These are phyloP conservation scores for Habrosyne pyritoides DNA, from an alignment of 2,888 invertebrate species.

Conservation along the genomic window DNA sequence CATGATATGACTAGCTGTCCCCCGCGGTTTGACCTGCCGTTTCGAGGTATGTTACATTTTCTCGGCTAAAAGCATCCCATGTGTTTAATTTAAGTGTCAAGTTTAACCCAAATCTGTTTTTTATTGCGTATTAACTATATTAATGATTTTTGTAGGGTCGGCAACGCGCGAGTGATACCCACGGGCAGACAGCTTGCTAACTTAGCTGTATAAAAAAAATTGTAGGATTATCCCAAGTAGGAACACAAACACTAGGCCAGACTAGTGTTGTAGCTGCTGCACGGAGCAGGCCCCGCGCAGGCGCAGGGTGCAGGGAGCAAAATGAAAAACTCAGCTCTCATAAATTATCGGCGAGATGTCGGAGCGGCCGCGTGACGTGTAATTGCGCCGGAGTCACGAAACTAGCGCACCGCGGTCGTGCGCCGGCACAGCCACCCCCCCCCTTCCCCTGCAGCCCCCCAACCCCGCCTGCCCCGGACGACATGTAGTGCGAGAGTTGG, in stretches of 20 bases:
- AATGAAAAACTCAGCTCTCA: slow-evolving; percentile 57
- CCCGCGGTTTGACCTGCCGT: too few species aligned
- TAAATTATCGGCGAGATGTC: slow-evolving; percentile 54
- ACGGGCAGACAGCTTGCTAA: too few species aligned
- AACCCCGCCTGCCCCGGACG: not conserved
- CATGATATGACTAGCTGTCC: too few species aligned
- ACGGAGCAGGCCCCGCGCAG: not conserved
- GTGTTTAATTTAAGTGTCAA: too few species aligned
- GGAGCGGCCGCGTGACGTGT: slow-evolving; percentile 57
- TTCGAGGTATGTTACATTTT: too few species aligned
- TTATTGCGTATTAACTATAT: too few species aligned
- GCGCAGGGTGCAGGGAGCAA: slow-evolving; percentile 46
- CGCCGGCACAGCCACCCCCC: slow-evolving; percentile 21
- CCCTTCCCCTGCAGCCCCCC: slow-evolving; percentile 19
- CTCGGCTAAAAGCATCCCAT: too few species aligned
- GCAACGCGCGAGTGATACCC: too few species aligned
- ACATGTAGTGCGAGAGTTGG: not conserved
- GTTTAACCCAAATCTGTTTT: too few species aligned
- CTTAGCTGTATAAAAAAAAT: too few species aligned
- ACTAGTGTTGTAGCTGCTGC: not conserved
- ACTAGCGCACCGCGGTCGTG: slow-evolving; percentile 27
- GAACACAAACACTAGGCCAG: not conserved
- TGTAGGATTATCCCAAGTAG: not conserved
- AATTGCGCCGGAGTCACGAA: slow-evolving; percentile 57
- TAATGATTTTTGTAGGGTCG: too few species aligned